Percentiles rank a stretch among this genome's conserved stretches.
Conservation (phyloP, 1,140 invertebrate species). For the Ceratitis capitata region DNA sequence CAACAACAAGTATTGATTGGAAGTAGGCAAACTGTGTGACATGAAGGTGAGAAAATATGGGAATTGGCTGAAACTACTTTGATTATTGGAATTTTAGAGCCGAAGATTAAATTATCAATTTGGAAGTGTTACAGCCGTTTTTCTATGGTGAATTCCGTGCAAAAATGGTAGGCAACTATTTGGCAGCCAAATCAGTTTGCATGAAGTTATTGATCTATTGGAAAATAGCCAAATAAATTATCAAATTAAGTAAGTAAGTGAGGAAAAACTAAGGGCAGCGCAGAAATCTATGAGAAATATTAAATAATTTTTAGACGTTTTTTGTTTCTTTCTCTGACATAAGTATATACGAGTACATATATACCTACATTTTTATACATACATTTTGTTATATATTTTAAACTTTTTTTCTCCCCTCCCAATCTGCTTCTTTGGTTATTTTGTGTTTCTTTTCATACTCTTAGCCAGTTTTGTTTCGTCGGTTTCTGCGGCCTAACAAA, state of each 20-base stretch:
- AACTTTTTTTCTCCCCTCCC: neutral
- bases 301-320: neutral
- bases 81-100: neutral
- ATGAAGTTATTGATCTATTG: neutral
- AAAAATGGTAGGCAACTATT: neutral
- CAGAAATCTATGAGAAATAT: neutral
- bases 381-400: neutral
- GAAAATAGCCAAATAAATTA: neutral
- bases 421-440: neutral
- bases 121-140: neutral
- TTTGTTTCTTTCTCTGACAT: neutral
- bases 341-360: neutral
- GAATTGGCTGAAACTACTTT: neutral
- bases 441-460: neutral
- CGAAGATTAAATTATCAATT: neutral
- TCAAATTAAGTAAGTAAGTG: neutral
- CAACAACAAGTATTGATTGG: neutral
- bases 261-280: neutral
- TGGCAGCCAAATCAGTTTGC: neutral
- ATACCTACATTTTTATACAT: neutral
- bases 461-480: neutral
- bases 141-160: neutral
- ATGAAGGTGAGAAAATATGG: neutral
- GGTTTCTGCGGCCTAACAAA: constrained; percentile 40
- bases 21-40: neutral